Conservation (phyloP, 2,797 vertebrate species). For the Premnoplex brunnescens region DNA sequence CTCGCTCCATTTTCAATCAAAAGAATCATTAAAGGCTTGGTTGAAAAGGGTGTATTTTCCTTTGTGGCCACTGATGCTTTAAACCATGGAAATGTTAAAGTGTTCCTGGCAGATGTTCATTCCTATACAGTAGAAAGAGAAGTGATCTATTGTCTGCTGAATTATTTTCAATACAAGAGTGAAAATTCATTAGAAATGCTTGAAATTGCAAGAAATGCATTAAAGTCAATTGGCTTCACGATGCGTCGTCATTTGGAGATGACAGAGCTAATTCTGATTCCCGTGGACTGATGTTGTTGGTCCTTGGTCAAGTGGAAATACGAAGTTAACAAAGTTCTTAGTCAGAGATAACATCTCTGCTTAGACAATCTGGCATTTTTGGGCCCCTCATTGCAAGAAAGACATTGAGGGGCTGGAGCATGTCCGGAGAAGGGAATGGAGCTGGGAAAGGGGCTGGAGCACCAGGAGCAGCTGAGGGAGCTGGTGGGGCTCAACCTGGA, state of each 20-base stretch:
- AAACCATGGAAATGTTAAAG: constrained; percentile 42
- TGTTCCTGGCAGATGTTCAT: constrained; percentile 50
- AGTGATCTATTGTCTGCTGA: constrained; percentile 28
- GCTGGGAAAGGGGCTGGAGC: neutral
- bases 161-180: constrained; percentile 22
- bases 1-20: constrained; percentile 36
- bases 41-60: constrained; percentile 29
- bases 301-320: neutral
- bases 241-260: fast-evolving
- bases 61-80: constrained; percentile 33
- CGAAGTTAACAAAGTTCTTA: neutral
- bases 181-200: constrained; percentile 35
- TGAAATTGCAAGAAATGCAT: neutral
- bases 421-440: fast-evolving
- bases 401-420: fast-evolving
- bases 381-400: neutral
- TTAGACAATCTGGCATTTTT: neutral
- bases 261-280: neutral
- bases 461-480: neutral
- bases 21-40: constrained; percentile 28
- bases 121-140: neutral
- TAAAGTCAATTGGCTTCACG: neutral
- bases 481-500: neutral
- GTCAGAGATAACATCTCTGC: neutral
- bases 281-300: fast-evolving